Conservation (phyloP, 2,113 vertebrate species). For the Petromus typicus region DNA sequence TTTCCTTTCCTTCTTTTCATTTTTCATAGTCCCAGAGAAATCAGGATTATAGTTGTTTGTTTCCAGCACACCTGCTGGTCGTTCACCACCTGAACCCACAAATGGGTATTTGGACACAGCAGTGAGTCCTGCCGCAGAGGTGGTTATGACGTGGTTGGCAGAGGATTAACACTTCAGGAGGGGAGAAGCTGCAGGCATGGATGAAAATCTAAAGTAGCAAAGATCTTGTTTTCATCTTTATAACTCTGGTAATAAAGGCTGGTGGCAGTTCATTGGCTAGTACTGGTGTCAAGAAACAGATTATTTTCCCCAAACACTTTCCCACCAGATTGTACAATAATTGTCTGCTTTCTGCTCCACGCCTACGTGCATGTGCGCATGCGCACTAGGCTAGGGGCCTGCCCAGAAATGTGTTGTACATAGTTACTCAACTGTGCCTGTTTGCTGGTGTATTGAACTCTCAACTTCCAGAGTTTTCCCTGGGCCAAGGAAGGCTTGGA, state of each 20-base stretch:
- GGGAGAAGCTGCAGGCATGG: constrained; percentile 18
- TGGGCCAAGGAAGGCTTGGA: not conserved
- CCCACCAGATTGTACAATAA: not conserved
- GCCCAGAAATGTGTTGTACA: not conserved
- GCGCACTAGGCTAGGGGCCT: not conserved
- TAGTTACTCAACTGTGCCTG: not conserved
- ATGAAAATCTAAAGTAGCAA: constrained; percentile 59
- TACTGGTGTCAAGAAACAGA: not conserved
- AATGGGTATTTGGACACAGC: not conserved
- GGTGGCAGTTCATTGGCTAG: not conserved
- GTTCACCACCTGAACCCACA: constrained; percentile 64
- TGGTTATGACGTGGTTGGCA: not conserved
- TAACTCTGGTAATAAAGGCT: constrained; percentile 8
- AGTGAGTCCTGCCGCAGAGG: not conserved
- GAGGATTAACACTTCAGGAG: constrained; percentile 42
- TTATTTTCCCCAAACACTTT: not conserved
- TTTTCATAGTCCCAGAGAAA: constrained; percentile 5
- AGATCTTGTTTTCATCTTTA: constrained; percentile 59
- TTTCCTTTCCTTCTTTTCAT: constrained; percentile 51
- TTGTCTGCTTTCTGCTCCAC: not conserved
- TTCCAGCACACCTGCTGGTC: constrained; percentile 55
- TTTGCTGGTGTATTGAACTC: not conserved
- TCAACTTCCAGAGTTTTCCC: not conserved
- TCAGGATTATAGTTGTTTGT: constrained; percentile 52
- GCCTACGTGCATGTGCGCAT: not conserved